A percentile compares a stretch with the other conserved stretches of the same genome.
phyloP scores from a whole-genome alignment of 2,888 invertebrate species.

The Drosophila kuntzei region DNA sequence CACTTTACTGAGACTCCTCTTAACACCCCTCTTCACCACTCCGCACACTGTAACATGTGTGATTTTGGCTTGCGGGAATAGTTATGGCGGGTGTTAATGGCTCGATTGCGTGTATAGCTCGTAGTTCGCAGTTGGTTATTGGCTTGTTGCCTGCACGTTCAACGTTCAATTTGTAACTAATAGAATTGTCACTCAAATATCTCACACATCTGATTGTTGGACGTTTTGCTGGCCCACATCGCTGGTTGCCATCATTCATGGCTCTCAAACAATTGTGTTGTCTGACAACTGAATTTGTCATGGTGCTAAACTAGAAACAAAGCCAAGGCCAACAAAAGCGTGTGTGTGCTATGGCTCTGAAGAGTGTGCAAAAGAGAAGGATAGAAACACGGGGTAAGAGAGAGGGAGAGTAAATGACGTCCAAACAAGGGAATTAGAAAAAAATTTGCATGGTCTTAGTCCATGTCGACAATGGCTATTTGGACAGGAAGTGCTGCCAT shows the following conservation, averaged over 20 bases:
- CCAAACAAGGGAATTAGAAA: slow-evolving; percentile 21
- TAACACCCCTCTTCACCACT: not conserved
- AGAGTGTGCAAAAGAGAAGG: not conserved
- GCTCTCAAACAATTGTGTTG: slow-evolving; percentile 64
- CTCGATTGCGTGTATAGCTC: slow-evolving; percentile 66
- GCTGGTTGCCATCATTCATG: slow-evolving; percentile 68
- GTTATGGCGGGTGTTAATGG: slow-evolving; percentile 70
- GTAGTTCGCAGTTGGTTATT: slow-evolving; percentile 22
- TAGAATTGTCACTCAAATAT: slow-evolving; percentile 76
- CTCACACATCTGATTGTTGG: slow-evolving; percentile 56
- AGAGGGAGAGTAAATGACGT: not conserved
- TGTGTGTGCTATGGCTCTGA: slow-evolving; percentile 37
- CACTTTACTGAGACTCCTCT: not conserved
- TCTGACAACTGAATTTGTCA: slow-evolving; percentile 79
- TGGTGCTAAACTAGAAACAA: slow-evolving; percentile 69
- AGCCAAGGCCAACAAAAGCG: slow-evolving; percentile 61
- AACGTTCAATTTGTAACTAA: slow-evolving; percentile 72
- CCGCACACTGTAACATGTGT: slow-evolving; percentile 3
- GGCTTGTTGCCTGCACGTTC: slow-evolving; percentile 37
- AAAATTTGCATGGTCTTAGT: slow-evolving; percentile 23
- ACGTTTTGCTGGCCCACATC: slow-evolving; percentile 21
- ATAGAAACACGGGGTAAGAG: not conserved
- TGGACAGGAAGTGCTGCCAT: slow-evolving; percentile 41
- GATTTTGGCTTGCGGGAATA: slow-evolving; percentile 49
- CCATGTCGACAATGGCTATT: not conserved